Percentiles rank a stretch among this genome's conserved stretches.
Evolutionary conservation across 2,888 invertebrate species (phyloP).

Genomic region (Homarus gammarus): DNA sequence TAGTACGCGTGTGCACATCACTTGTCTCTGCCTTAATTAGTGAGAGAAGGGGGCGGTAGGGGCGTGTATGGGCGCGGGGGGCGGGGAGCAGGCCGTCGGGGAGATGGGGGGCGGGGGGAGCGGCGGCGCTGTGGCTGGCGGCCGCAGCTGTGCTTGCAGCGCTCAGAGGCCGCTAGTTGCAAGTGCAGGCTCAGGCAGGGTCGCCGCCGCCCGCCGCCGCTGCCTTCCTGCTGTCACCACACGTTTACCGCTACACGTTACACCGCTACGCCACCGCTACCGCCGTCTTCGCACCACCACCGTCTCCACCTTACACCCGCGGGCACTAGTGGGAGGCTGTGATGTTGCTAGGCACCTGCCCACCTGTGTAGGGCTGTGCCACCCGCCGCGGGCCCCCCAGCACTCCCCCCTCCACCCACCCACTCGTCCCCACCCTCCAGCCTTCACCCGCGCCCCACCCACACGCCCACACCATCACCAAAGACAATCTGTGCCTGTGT

Average conservation of each 20-base stretch:
- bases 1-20: constrained; percentile 26
- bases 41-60: constrained; percentile 17
- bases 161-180: constrained; percentile 14
- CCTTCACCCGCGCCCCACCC: constrained; percentile 4
- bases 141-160: constrained; percentile 17
- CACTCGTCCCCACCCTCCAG: no score
- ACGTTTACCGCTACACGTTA: no score
- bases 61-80: constrained; percentile 22
- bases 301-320: no score
- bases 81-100: neutral
- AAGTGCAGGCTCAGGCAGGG: constrained; percentile 21
- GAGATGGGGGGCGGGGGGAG: neutral
- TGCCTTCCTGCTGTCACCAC: no score
- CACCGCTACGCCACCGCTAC: no score
- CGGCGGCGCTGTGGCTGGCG: constrained; percentile 9
- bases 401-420: neutral
- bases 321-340: constrained; percentile 5
- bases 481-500: constrained; percentile 3
- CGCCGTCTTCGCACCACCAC: constrained; percentile 9
- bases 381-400: no score
- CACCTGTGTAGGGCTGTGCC: neutral
- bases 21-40: constrained; percentile 18
- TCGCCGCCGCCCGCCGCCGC: constrained; percentile 7
- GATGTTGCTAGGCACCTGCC: constrained; percentile 19
- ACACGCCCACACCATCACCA: no score